These are phyloP conservation scores for Hemicentrotus pulcherrimus DNA, from an alignment of 35 echinoderm and acorn worm genomes.

Conservation along the genomic window DNA sequence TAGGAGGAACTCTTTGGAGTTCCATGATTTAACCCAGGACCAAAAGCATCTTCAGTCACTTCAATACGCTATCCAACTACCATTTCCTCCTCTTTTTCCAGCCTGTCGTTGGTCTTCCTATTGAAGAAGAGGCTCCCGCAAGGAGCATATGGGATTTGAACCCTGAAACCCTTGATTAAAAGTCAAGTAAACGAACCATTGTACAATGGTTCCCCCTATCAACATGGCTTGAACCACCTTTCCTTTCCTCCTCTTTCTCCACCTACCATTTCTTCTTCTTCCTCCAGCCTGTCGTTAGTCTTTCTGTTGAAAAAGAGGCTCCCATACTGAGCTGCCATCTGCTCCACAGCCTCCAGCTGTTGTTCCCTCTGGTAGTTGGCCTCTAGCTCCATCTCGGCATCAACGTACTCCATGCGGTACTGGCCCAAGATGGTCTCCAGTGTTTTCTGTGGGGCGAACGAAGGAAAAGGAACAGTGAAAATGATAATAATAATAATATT, in stretches of 20 bases:
- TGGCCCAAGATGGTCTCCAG: conserved; percentile 12
- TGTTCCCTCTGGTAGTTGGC: not conserved
- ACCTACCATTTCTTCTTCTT: not conserved
- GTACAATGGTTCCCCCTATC: not conserved
- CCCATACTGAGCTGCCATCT: conserved; percentile 21
- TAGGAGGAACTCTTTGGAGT: too few species aligned
- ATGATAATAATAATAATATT: not conserved
- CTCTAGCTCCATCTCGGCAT: conserved; percentile 39
- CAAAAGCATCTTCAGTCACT: too few species aligned
- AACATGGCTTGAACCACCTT: not conserved
- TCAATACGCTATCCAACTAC: not conserved
- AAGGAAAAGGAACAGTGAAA: not conserved
- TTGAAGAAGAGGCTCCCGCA: conserved; percentile 25
- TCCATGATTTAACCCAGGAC: too few species aligned
- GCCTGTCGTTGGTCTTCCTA: not conserved
- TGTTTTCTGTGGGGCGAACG: not conserved
- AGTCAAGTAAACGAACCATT: too few species aligned
- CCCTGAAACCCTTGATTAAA: too few species aligned
- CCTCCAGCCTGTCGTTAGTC: not conserved
- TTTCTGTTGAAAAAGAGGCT: not conserved
- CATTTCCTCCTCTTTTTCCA: not conserved
- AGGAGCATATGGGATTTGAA: too few species aligned
- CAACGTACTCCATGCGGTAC: conserved; percentile 26
- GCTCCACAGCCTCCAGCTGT: conserved; percentile 31
- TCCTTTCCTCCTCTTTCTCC: not conserved